Base-by-base conservation (phyloP, 2,888 invertebrate species). In the Trachelus stipa region DNA sequence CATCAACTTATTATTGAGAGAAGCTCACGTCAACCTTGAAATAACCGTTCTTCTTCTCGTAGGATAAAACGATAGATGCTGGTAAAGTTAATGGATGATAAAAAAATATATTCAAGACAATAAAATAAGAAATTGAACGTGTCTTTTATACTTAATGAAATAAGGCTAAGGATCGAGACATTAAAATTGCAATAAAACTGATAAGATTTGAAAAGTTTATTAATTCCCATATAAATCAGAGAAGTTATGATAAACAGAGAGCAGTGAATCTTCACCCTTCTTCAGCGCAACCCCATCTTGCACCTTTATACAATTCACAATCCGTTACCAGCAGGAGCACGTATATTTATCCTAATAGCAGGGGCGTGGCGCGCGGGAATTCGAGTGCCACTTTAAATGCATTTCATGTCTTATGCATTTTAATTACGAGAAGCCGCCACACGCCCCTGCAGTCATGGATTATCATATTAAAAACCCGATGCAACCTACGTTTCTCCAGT, bases 331-430 rank as follows among this genome's bases (percentile, higher is more conserved):
- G 56, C 23, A 56, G 56, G 9, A 56, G 56, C 15, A 56, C 56
- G 56, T 23, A 56, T 56, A 56, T 56, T 56, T 56, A 56, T 56
- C 23, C 56, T 56, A 56, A 56, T 56, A 56, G 56, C 56, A 23
- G 56, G 9, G 56, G 56, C 56, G 56, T 56, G 23, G 23, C 56
- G 56, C 23, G 9, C 56, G 56, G 23, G 23, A 56, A 56, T 56
- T 56, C 56, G 56, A 56, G 56, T 56, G 15, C 56, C 71, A 34
- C 73, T 77, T 77, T 69, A 73, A 77, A 77, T 77, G 77, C 77
- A 77, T 77, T 73, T 77, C 77, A 77, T 77, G 77, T 74, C 71
- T 77, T 77, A 77, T 77, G 77, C 73, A 77, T 77, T 77, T 77
- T 77, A 77, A 77, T 77, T 77, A 77, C 37, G 69, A 73, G 68